Percentiles rank a stretch among this genome's conserved stretches.
Evolutionary conservation across 2,113 vertebrate genomes (phyloP).

Genomic region (Muntiacus muntjak): DNA sequence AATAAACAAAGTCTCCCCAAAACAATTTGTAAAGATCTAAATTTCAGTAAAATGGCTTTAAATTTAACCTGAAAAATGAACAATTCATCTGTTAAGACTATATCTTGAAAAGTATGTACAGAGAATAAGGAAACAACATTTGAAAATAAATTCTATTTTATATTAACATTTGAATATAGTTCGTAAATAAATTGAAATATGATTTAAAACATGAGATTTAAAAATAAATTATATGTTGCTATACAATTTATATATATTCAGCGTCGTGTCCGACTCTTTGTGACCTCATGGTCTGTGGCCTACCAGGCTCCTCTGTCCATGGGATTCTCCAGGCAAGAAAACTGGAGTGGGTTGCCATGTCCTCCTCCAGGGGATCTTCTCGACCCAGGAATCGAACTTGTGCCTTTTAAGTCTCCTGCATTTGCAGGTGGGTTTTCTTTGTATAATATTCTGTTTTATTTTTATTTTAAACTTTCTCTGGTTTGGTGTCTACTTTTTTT

Average conservation of each 20-base stretch:
- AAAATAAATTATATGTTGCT: background rate
- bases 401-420: background rate
- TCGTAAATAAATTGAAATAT: background rate
- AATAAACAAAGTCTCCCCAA: background rate
- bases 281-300: background rate
- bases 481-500: no score
- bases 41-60: background rate
- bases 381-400: background rate
- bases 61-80: background rate
- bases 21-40: background rate
- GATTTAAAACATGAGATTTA: background rate
- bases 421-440: background rate
- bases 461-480: no score
- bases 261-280: fast-evolving
- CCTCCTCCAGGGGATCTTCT: background rate
- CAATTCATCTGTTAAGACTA: background rate
- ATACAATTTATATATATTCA: background rate
- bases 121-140: background rate
- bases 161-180: background rate
- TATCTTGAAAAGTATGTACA: background rate
- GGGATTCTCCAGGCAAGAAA: background rate
- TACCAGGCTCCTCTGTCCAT: background rate
- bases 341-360: background rate
- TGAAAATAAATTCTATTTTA: background rate
- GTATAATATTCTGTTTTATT: no score